Conservation (phyloP, 2,888 invertebrate genomes). For the Mystacides longicornis region DNA sequence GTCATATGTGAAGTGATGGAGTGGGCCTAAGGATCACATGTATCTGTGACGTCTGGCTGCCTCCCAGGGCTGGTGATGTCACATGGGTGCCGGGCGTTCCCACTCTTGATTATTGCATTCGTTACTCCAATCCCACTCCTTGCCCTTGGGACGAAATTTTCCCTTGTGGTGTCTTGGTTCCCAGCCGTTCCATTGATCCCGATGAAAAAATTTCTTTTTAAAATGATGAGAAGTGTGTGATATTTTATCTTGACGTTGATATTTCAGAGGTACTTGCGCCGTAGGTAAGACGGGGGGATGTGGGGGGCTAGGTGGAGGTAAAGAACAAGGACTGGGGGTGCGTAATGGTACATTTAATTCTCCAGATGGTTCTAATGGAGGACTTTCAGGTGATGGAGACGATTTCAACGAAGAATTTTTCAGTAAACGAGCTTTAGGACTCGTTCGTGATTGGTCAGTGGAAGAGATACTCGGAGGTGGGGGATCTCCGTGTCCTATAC, state of each 20-base stretch:
- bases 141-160: conserved; percentile 65
- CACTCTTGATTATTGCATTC: conserved; percentile 28
- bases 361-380: conserved; percentile 31
- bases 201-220: conserved; percentile 78
- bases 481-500: conserved; percentile 67
- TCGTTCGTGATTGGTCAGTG: conserved; percentile 32
- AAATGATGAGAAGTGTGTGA: conserved; percentile 58
- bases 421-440: conserved; percentile 34
- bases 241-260: conserved; percentile 49
- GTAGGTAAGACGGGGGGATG: conserved; percentile 31
- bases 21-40: too few relatives aligned
- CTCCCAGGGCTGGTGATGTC: conserved; percentile 31
- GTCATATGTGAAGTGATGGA: too few relatives aligned
- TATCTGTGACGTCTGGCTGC: conserved; percentile 5
- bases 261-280: conserved; percentile 50
- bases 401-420: conserved; percentile 38
- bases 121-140: conserved; percentile 60
- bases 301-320: conserved; percentile 20
- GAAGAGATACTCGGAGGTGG: conserved; percentile 37
- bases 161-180: conserved; percentile 47
- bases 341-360: conserved; percentile 19
- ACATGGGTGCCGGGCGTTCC: conserved; percentile 45
- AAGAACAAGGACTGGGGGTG: conserved; percentile 21
- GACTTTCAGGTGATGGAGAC: conserved; percentile 44
- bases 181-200: conserved; percentile 59